A percentile compares a stretch with the other conserved stretches of the same genome.
phyloP scores from a whole-genome alignment of 2,888 invertebrate species.

The Endomychus coccineus region DNA sequence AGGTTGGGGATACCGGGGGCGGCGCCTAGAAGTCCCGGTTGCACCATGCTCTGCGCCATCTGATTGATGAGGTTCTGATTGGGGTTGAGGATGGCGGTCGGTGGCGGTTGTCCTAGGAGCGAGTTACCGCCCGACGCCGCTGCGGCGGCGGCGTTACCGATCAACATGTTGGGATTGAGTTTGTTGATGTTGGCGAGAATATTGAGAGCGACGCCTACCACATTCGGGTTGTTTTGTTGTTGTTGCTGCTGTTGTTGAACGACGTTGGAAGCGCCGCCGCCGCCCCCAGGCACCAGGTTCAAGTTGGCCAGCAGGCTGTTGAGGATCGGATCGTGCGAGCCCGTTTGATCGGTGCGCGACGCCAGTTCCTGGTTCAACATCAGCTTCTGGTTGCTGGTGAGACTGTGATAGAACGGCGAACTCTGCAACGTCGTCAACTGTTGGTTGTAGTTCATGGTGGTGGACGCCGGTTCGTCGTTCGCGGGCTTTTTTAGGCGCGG shows the following conservation, averaged over 20 bases:
- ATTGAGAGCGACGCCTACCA: constrained; percentile 43
- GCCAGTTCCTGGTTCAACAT: constrained; percentile 63
- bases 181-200: constrained; percentile 37
- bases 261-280: constrained; percentile 23
- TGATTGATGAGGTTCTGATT: constrained; percentile 44
- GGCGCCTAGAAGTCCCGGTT: constrained; percentile 48
- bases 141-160: constrained; percentile 15
- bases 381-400: constrained; percentile 65
- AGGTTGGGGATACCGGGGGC: constrained; percentile 44
- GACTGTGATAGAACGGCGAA: constrained; percentile 62
- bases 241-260: constrained; percentile 27
- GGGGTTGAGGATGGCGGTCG: constrained; percentile 50
- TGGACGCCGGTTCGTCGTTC: constrained; percentile 12
- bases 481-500: constrained; percentile 33
- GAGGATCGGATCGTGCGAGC: constrained; percentile 52
- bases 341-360: constrained; percentile 49
- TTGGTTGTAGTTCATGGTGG: constrained; percentile 49
- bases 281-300: constrained; percentile 39
- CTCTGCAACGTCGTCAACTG: constrained; percentile 57
- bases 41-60: constrained; percentile 43
- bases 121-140: constrained; percentile 45
- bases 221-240: constrained; percentile 35
- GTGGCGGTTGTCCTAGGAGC: constrained; percentile 43
- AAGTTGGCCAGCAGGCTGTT: constrained; percentile 58
- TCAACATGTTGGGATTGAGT: constrained; percentile 20